Evolutionary conservation across 2,113 vertebrate species (phyloP).

Genomic region (Bubo blakistoni): DNA sequence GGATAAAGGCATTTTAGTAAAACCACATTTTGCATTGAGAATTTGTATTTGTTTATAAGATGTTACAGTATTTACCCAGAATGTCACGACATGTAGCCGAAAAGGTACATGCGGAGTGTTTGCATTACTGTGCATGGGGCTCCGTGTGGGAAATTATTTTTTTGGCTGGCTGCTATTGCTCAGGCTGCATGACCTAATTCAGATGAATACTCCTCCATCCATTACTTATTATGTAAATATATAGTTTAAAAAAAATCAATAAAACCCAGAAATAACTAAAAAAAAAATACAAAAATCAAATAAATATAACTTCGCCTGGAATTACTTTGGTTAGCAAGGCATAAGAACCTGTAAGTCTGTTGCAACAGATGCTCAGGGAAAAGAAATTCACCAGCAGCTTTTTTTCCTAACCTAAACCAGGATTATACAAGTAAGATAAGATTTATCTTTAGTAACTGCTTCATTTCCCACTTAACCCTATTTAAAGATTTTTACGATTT

Average conservation of each 20-base stretch:
- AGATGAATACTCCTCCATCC: not conserved
- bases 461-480: not conserved
- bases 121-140: accelerated
- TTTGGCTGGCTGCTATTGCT: not conserved
- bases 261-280: not conserved
- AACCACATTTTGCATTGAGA: not conserved
- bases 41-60: not conserved
- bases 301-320: not conserved
- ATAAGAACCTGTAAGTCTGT: not conserved
- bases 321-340: not conserved
- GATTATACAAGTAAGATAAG: slow-evolving; percentile 1
- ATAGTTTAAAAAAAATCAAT: not conserved
- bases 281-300: not conserved
- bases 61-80: not conserved
- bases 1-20: not conserved
- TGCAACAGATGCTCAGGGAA: slow-evolving; percentile 2
- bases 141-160: not conserved
- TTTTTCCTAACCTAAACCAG: not conserved
- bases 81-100: not conserved
- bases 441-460: not conserved
- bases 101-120: not conserved
- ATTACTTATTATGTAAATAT: not conserved
- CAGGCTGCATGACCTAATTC: not conserved
- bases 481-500: slow-evolving; percentile 42
- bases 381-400: not conserved